Evolutionary conservation across 2,888 invertebrate species (phyloP).

Genomic region (Drosophila mimetica): DNA sequence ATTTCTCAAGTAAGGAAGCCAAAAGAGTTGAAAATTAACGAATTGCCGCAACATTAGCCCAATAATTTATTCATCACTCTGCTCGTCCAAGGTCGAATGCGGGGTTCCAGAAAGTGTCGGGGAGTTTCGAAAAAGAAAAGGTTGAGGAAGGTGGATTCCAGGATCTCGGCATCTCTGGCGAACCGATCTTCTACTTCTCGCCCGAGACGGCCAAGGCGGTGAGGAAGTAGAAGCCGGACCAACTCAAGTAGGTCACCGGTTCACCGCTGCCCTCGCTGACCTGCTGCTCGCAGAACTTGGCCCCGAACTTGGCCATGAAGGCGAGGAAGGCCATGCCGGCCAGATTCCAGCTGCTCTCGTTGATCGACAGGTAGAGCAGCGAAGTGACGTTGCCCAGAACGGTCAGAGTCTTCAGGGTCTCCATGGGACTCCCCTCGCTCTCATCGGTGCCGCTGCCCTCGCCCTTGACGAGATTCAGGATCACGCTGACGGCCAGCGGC

Average conservation of each 20-base stretch:
- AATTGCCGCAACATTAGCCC: too few relatives aligned
- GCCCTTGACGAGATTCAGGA: constrained; percentile 41
- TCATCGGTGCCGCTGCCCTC: constrained; percentile 26
- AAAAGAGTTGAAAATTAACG: neutral
- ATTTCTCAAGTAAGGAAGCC: neutral
- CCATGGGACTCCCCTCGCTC: constrained; percentile 19
- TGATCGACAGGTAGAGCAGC: constrained; percentile 68
- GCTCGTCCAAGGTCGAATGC: constrained; percentile 20
- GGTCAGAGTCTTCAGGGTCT: constrained; percentile 66
- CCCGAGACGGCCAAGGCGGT: constrained; percentile 41
- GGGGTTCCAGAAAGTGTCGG: neutral
- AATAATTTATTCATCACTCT: constrained; percentile 26
- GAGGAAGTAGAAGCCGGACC: constrained; percentile 58
- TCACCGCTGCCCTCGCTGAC: constrained; percentile 14
- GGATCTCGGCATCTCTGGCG: neutral
- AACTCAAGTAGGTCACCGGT: constrained; percentile 51
- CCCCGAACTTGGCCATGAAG: constrained; percentile 65
- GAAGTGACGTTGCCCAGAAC: constrained; percentile 76
- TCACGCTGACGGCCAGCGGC: constrained; percentile 63
- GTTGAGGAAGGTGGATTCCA: too few relatives aligned
- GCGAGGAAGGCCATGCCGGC: constrained; percentile 71
- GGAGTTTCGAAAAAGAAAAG: neutral
- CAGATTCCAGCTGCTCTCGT: constrained; percentile 62
- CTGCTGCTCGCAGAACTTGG: constrained; percentile 45
- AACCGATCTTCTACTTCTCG: constrained; percentile 28